Evolutionary conservation across 1,140 invertebrate species (phyloP), one percentile per base, ranked within the genome.

Genomic region (Eciton burchellii): DNA sequence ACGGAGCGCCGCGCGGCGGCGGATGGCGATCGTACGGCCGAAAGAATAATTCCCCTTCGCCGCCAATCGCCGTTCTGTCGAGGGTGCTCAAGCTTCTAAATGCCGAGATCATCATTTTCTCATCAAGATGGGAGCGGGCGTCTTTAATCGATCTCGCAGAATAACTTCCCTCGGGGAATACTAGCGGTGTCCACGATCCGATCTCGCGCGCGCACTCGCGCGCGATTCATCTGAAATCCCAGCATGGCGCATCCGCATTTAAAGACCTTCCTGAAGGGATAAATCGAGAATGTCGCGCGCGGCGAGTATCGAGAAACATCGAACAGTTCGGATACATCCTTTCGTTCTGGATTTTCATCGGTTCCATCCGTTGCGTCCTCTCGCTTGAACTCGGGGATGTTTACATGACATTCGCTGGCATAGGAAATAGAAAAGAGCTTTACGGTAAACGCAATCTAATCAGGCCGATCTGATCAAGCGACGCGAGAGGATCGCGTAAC

Each of bases 11-110:
- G 71, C 74, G 84, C 65, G 57, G 82, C 72, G 73, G 84, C 68
- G 83, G 85, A 89, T 89, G 81, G 86, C 82, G 82, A 89, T 89
- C 85, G 88, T 85, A 86, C 88, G 88, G 71, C 65, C 68, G 87
- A 89, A 89, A 89, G 85, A 86, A 87, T 89, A 87, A 89, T 89
- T 87, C 63, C 81, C 71, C 71, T 81, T 68, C 12, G 82, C 35
- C 71, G 71, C 71, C 79, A 73, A 89, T 89, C 84, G 73, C 59
- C 68, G 26, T 12, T 70, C 52, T 66, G 66, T 81, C 65, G 66
- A 16, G 14, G 26, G 45, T 3, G n/a, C 49, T 56, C 41, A 68
- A 77, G 74, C 41, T 70, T 57, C 74, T 57, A 60, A 81, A 54
- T 62, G 52, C 41, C 63, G 35, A 56, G 54, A 86, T 86, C 16